Evolutionary conservation across 2,888 invertebrate species (phyloP), one percentile per base, ranked within the genome.

Genomic region (Listrodromus nycthemerus): DNA sequence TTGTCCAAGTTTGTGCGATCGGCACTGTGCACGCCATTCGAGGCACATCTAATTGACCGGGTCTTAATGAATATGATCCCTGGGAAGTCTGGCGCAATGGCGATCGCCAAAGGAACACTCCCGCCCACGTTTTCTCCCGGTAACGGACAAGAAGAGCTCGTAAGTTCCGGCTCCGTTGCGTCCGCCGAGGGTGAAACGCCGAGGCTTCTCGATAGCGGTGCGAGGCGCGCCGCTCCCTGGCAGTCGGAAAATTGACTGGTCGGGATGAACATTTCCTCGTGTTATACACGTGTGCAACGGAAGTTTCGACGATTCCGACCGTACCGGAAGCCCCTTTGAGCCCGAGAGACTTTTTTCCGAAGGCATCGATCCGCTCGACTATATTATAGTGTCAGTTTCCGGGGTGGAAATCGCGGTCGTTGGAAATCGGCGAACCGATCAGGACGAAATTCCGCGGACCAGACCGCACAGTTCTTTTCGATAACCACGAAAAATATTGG

Each of bases 1-100:
- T 85, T 85, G 85, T 84, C 82, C 61, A 85, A 89, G 88, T 88
- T 90, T 88, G 85, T 80, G 86, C 80, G 74, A 80, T 84, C 80
- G 86, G 86, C 86, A 71, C 76, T 67, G 83, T 88, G 89, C 84
- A 21, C 85, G 86, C 87, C 86, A 87, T 89, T 89, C 80, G 75
- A 84, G 85, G 85, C 83, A 85, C 88, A 84, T 87, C 87, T 90
- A 90, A 90, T 90, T 88, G 90, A 90, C 89, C 90, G 84, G 86
- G 86, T 88, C 88, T 88, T 90, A 89, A 90, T 90, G 90, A 90
- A 90, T 90, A 88, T 84, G 84, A 86, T 83, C 84, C 81, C 67
- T 33, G 30, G 66, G 75, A 77, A 81, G 80, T 78, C 77, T 74
- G 66, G 55, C 63, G 65, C 65, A 70, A 70, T 74, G 78, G 52